phyloP scores from a whole-genome alignment of 2,113 vertebrate genomes.

The Falco punctatus region DNA sequence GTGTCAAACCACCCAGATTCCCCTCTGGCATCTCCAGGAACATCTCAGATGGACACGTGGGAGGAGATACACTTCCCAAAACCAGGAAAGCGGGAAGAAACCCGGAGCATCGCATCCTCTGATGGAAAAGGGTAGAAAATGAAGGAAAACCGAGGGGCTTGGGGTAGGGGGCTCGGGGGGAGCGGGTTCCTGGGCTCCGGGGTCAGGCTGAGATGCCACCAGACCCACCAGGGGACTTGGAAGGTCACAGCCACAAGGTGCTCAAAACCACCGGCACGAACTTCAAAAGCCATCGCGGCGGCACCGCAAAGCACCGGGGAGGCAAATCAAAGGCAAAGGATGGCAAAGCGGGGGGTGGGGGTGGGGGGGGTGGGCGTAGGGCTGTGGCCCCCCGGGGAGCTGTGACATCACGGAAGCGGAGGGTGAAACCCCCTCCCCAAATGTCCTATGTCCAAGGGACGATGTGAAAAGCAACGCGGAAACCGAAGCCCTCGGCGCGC shows the following conservation, averaged over 20 bases:
- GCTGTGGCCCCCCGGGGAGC: neutral
- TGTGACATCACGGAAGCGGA: neutral
- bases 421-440: neutral
- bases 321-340: neutral
- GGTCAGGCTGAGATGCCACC: neutral
- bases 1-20: accelerated
- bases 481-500: neutral
- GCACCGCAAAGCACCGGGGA: neutral
- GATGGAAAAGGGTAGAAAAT: neutral
- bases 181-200: neutral
- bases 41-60: accelerated
- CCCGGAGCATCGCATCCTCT: accelerated
- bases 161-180: neutral
- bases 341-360: neutral
- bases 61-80: neutral
- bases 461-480: neutral
- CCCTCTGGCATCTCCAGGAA: neutral
- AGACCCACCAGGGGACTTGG: neutral
- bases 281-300: neutral
- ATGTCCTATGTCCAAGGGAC: neutral
- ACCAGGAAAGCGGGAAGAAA: neutral
- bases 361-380: no score
- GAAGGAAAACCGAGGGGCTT: accelerated
- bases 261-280: neutral
- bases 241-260: neutral